Evolutionary conservation across 1,140 invertebrate species (phyloP).

Genomic region (Pachyrhynchus sulphureomaculatus): DNA sequence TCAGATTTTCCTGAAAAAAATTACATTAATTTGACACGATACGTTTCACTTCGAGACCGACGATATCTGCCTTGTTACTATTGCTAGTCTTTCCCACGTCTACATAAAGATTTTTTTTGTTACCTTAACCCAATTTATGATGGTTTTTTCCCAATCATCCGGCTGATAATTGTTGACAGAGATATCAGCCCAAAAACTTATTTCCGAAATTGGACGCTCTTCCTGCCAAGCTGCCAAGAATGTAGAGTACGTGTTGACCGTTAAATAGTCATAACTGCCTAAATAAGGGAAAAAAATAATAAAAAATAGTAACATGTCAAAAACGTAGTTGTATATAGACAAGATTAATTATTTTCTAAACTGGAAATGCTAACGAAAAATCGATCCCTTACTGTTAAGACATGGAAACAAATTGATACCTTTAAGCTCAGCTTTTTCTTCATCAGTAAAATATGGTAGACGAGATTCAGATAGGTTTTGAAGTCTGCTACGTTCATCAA

Average conservation of each 20-base stretch:
- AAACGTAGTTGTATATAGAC: no score
- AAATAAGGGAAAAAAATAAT: background rate
- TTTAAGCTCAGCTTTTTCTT: constrained; percentile 59
- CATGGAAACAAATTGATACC: no score
- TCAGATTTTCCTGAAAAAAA: no score
- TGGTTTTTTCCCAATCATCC: constrained; percentile 1
- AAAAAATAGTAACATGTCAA: no score
- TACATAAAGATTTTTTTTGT: no score
- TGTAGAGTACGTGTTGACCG: background rate
- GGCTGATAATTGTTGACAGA: background rate
- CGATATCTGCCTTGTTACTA: no score
- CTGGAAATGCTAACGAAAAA: no score
- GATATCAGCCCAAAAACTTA: background rate
- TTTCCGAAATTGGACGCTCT: background rate
- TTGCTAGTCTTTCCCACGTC: no score
- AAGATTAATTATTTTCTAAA: no score
- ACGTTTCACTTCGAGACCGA: no score
- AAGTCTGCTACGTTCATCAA: constrained; percentile 55
- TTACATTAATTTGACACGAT: no score
- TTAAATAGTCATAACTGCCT: background rate
- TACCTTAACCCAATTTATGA: background rate
- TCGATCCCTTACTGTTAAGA: no score
- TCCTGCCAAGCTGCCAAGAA: background rate
- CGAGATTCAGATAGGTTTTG: constrained; percentile 61
- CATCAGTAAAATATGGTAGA: constrained; percentile 58